Percentiles rank a stretch among this genome's conserved stretches.
phyloP scores from a whole-genome alignment of 2,113 vertebrate genomes.

The Uria aalge region DNA sequence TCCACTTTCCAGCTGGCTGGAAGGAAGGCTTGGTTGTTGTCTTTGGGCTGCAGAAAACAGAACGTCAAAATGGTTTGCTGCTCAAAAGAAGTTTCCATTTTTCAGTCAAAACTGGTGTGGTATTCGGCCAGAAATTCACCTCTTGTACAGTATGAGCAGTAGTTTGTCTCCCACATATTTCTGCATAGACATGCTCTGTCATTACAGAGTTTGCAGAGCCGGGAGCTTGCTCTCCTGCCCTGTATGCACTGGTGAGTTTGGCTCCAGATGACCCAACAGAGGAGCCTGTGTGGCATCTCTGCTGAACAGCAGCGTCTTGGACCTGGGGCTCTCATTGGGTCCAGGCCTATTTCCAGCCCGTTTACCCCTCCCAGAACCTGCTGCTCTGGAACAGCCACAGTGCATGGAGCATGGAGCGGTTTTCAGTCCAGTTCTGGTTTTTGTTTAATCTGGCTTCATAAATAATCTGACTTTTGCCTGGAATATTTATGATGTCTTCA shows the following conservation, averaged over 20 bases:
- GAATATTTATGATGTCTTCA: background rate
- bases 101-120: background rate
- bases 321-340: no score
- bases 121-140: background rate
- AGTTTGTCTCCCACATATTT: background rate
- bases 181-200: rapidly evolving
- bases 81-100: background rate
- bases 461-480: background rate
- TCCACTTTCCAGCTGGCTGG: background rate
- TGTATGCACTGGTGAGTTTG: background rate
- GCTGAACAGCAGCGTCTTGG: background rate
- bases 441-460: background rate
- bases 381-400: background rate
- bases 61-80: background rate
- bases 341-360: background rate
- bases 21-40: background rate
- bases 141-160: no score
- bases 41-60: background rate
- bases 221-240: background rate
- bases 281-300: background rate
- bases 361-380: background rate
- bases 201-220: background rate
- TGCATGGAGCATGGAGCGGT: no score
- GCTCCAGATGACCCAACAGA: background rate
- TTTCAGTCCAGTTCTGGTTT: background rate